Conservation (phyloP, 2,797 vertebrate genomes). For the Falco cherrug region DNA sequence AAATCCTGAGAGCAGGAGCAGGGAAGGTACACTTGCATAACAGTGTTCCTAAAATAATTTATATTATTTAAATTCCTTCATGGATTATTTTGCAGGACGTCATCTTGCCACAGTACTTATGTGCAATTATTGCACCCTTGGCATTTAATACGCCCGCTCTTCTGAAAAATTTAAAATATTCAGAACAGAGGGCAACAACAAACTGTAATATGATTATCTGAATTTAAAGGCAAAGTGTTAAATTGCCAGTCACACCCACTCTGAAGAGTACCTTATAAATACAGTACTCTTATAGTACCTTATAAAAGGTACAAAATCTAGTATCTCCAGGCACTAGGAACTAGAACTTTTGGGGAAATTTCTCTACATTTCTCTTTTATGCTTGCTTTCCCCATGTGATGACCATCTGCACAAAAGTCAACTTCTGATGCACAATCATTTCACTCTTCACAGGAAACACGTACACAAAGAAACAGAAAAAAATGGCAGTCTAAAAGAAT, state of each 20-base stretch:
- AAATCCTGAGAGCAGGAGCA: neutral
- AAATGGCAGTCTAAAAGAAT: neutral
- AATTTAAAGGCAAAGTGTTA: neutral
- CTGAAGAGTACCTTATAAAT: neutral
- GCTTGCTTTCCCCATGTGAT: neutral
- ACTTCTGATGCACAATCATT: neutral
- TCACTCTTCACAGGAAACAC: neutral
- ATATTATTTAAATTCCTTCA: slow-evolving; percentile 32
- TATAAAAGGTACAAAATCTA: neutral
- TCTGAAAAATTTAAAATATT: slow-evolving; percentile 49
- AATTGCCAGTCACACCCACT: neutral
- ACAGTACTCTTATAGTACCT: neutral
- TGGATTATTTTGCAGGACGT: neutral
- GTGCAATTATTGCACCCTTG: slow-evolving; percentile 13
- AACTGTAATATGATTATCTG: slow-evolving; percentile 4
- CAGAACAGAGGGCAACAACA: slow-evolving; percentile 39
- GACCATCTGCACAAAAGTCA: neutral
- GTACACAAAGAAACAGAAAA: neutral
- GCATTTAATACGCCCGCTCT: neutral
- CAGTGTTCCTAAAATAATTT: slow-evolving; percentile 37
- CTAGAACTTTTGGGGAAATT: neutral
- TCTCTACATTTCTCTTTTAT: neutral
- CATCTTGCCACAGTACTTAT: neutral
- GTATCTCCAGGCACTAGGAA: neutral
- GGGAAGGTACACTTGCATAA: slow-evolving; percentile 7